Evolutionary conservation across 2,797 vertebrate species (phyloP).

Genomic region (Bucorvus abyssinicus): DNA sequence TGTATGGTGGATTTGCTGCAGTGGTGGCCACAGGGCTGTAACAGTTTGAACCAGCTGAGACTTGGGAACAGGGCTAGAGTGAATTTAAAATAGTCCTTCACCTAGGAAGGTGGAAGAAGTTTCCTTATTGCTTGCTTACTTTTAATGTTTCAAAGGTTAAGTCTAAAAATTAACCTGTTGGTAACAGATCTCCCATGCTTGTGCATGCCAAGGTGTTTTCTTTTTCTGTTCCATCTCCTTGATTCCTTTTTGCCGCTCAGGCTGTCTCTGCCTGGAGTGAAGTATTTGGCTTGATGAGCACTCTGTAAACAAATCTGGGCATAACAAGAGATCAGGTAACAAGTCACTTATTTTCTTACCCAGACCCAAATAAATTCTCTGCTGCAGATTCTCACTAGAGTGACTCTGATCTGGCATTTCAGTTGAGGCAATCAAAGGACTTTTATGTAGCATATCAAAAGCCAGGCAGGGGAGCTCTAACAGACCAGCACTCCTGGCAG

Average conservation of each 20-base stretch:
- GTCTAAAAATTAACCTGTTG: constrained; percentile 34
- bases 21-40: not conserved
- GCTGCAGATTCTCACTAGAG: not conserved
- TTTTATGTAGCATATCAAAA: not conserved
- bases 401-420: not conserved
- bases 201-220: not conserved
- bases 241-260: not conserved
- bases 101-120: not conserved
- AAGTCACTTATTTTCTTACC: not conserved
- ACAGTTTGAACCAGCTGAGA: not conserved
- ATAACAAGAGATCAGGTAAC: not conserved
- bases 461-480: not conserved
- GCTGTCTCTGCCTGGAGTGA: not conserved
- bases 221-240: not conserved
- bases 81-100: not conserved
- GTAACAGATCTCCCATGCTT: not conserved
- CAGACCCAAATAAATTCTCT: not conserved
- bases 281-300: not conserved
- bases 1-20: not conserved
- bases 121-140: constrained; percentile 8
- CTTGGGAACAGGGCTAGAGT: not conserved
- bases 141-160: not conserved
- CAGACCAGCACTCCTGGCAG: not conserved
- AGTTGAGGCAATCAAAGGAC: not conserved
- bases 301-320: not conserved